These are phyloP conservation scores for Bugula neritina DNA, from an alignment of 2,888 invertebrate species.

Conservation along the genomic window DNA sequence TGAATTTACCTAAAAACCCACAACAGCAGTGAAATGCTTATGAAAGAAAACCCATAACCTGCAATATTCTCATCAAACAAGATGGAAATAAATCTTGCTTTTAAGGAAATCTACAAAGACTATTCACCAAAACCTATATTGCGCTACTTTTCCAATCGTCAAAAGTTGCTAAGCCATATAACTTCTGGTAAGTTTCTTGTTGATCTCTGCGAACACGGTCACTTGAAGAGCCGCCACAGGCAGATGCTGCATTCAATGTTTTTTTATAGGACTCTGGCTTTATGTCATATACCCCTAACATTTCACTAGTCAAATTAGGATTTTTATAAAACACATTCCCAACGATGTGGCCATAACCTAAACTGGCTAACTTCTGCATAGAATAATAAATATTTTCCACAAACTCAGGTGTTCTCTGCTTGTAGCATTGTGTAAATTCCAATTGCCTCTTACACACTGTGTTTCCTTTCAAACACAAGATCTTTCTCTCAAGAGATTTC, in stretches of 20 bases:
- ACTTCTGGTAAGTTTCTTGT: not conserved
- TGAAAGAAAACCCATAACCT: too few relatives aligned
- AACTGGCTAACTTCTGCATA: not conserved
- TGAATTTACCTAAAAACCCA: not conserved
- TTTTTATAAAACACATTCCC: conserved; percentile 10
- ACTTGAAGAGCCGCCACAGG: not conserved
- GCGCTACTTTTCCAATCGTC: too few relatives aligned
- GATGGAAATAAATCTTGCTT: too few relatives aligned
- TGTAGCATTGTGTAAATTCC: not conserved
- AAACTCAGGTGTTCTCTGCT: not conserved
- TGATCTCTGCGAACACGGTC: not conserved
- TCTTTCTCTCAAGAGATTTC: not conserved
- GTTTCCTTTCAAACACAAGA: not conserved
- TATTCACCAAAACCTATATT: too few relatives aligned
- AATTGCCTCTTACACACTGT: not conserved
- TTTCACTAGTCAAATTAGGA: not conserved
- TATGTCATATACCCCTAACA: conserved; percentile 1
- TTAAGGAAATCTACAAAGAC: too few relatives aligned
- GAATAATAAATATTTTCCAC: not conserved
- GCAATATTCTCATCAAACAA: too few relatives aligned
- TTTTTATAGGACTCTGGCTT: not conserved
- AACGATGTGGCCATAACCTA: not conserved
- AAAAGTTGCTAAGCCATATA: not conserved
- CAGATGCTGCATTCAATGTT: not conserved
- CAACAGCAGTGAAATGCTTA: too few relatives aligned